These are phyloP conservation scores for Drosophila serrata DNA, from an alignment of 1,140 invertebrate genomes.

Conservation along the genomic window DNA sequence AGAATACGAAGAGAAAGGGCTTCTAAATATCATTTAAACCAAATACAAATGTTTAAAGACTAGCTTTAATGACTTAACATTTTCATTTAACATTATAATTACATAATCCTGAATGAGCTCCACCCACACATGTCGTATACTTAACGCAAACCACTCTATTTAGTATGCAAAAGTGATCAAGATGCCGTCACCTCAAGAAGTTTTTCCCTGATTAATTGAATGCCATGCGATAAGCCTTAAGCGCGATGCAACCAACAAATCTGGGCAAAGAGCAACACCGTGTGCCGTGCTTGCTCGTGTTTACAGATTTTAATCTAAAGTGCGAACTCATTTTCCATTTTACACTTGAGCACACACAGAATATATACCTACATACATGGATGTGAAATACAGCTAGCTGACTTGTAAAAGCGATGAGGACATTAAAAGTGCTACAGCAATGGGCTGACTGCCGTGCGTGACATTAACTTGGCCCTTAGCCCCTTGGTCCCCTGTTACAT, in stretches of 20 bases:
- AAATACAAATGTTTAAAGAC: background rate
- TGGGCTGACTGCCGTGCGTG: conserved; percentile 35
- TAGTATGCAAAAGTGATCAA: conserved; percentile 11
- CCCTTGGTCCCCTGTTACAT: background rate
- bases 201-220: conserved; percentile 37
- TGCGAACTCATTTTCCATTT: conserved; percentile 76
- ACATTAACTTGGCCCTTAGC: conserved; percentile 50
- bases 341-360: conserved; percentile 51
- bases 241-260: conserved; percentile 19
- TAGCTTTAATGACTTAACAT: no score
- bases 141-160: conserved; percentile 6
- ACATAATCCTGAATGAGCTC: background rate
- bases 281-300: conserved; percentile 32
- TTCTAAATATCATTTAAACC: no score
- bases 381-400: conserved; percentile 38
- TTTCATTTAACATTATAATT: background rate
- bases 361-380: background rate
- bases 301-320: conserved; percentile 75
- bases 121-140: conserved; percentile 6
- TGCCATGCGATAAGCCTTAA: conserved; percentile 33
- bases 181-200: conserved; percentile 18
- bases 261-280: conserved; percentile 15
- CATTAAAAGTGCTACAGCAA: conserved; percentile 46
- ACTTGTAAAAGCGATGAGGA: conserved; percentile 59
- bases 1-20: no score